Evolutionary conservation across 2,797 vertebrate species (phyloP).

Genomic region (Pipistrellus pygmaeus): DNA sequence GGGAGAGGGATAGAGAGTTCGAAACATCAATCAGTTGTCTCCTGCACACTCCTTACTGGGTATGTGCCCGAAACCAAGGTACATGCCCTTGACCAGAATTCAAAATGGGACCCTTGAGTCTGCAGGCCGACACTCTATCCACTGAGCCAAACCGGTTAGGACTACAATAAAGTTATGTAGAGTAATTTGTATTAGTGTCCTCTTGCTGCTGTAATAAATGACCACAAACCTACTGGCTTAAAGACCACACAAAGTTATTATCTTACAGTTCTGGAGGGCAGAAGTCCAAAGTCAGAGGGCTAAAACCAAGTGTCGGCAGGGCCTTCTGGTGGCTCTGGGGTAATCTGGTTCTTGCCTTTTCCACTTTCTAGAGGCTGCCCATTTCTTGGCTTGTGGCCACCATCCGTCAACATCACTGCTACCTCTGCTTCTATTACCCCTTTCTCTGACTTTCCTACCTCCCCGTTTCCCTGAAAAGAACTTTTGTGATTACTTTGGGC

Average conservation of each 20-base stretch:
- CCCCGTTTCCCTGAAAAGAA: background rate
- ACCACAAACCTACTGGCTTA: no score
- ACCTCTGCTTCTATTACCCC: background rate
- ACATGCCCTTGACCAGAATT: no score
- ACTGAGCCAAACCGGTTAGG: no score
- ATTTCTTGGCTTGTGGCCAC: background rate
- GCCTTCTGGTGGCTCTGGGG: background rate
- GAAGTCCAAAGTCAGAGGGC: background rate
- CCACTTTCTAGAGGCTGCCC: background rate
- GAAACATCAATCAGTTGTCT: no score
- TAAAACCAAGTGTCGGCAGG: background rate
- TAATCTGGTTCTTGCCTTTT: background rate
- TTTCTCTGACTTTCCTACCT: background rate
- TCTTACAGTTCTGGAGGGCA: background rate
- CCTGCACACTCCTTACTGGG: no score
- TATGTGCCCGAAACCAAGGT: no score
- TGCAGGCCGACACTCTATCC: no score
- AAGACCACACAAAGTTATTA: background rate
- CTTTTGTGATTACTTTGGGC: background rate
- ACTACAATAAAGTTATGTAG: background rate
- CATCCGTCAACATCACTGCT: background rate
- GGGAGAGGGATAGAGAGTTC: no score
- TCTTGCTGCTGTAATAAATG: no score
- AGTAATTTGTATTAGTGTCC: slow-evolving; percentile 19
- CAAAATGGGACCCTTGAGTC: no score